Conservation (phyloP, 92 coral and sea anemone genomes). For the Phenganax marumi region DNA sequence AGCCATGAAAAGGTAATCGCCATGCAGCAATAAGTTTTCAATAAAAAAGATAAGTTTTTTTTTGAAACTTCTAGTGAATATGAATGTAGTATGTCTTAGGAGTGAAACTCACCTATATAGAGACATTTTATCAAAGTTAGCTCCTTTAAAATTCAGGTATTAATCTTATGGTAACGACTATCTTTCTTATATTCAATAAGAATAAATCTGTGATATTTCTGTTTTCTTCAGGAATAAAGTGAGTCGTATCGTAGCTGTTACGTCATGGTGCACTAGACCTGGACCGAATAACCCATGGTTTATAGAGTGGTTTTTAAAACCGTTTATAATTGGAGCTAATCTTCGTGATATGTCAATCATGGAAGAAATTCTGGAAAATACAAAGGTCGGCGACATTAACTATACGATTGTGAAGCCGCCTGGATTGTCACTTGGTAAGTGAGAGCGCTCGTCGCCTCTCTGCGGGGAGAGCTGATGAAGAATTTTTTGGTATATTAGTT, state of each 20-base stretch:
- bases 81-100: neutral
- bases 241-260: constrained; percentile 62
- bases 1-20: constrained; percentile 72
- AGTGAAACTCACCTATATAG: no score
- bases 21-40: neutral
- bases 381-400: constrained; percentile 60
- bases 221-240: constrained; percentile 60
- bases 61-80: neutral
- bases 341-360: constrained; percentile 76
- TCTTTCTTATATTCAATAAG: no score
- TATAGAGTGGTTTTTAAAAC: constrained; percentile 80
- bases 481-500: neutral
- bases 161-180: no score
- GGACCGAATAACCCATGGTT: constrained; percentile 80
- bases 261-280: constrained; percentile 82
- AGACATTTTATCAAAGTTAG: no score
- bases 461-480: neutral
- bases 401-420: constrained; percentile 82
- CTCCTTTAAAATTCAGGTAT: no score
- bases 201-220: neutral
- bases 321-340: constrained; percentile 67
- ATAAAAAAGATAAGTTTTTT: no score
- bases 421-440: constrained; percentile 62
- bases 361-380: constrained; percentile 68
- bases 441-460: no score